Base-by-base conservation (phyloP, 2,113 vertebrate species). In the Globicephala melas region DNA sequence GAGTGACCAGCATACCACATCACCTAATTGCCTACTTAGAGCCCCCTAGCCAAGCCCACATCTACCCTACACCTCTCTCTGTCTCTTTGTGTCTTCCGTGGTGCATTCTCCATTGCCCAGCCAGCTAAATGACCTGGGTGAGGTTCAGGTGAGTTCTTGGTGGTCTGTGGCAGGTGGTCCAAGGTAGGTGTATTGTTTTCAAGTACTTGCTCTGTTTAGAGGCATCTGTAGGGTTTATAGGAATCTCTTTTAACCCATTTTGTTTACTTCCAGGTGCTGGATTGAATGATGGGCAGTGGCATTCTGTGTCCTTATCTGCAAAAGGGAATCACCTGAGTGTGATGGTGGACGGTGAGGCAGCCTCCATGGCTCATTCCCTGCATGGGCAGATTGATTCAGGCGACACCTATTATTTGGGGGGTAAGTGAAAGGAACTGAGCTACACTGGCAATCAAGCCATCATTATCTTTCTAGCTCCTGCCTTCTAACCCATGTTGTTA, bases 271-370 rank as follows among this genome's bases (percentile, higher is more conserved):
- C 96, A 99, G 99, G 99, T 95, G 83, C 97, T 62, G 98, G 95
- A 90, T 97, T 99, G 97, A 99, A 99, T 92, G 99, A 99, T 0
- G 99, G 99, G 7, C 99, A 99, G 96, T 99, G 99, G 99, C 99
- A 99, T 98, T 99, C 98, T 7, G 97, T 99, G 89, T 99, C 98
- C 41, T 97, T 99, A 55, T 98, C 91, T 95, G 98, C 98, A 85
- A 99, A 98, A 96, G 98, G 96, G 91, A 99, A 98, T 91, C 99
- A 97, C 68, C 84, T 99, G 84, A 98, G 68, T 95, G 8, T 99
- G 97, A 74, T 87, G 18, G 98, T 99, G 97, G 99, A 99, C 86
- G 97, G 97, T 89, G 98, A 98, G 9, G 95, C 98, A 63, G 97
- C 98, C 6, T 98, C 96, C 0, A 89, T 97, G 33, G 87, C 98